phyloP scores from a whole-genome alignment of 35 echinoderm and acorn worm species.

The Anneissia japonica region DNA sequence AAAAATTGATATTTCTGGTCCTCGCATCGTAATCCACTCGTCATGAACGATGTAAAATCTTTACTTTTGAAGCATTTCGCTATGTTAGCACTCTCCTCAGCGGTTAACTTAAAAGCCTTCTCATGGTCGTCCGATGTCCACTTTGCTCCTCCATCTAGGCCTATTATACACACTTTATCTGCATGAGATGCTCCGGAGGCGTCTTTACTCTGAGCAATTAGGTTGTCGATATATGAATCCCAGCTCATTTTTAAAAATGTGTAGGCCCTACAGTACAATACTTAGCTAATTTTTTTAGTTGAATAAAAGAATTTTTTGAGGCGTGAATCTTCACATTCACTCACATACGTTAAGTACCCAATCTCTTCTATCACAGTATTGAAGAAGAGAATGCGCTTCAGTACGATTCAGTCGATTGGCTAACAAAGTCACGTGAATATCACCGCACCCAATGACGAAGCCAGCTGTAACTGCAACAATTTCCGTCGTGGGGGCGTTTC shows the following conservation, averaged over 20 bases:
- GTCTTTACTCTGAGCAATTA: constrained; percentile 19
- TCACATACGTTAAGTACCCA: no score
- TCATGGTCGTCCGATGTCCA: neutral
- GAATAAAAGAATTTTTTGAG: no score
- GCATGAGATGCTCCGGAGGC: neutral
- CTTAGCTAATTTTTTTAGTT: no score
- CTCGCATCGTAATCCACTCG: neutral
- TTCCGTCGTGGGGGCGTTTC: no score
- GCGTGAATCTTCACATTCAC: no score
- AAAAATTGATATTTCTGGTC: neutral
- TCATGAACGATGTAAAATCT: neutral
- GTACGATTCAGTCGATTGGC: no score
- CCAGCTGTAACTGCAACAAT: no score
- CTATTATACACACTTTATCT: neutral
- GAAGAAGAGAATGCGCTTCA: no score
- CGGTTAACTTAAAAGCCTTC: neutral
- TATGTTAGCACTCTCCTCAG: neutral
- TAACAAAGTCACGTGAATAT: no score
- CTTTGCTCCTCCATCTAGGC: neutral
- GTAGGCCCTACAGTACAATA: no score
- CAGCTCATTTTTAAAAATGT: constrained; percentile 23
- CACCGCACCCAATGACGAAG: no score
- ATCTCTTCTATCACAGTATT: no score
- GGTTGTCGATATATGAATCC: constrained; percentile 35
- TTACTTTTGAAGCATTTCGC: neutral